These are phyloP conservation scores for Paratrypauchen microcephalus DNA, from an alignment of 2,797 vertebrate species.

Conservation along the genomic window DNA sequence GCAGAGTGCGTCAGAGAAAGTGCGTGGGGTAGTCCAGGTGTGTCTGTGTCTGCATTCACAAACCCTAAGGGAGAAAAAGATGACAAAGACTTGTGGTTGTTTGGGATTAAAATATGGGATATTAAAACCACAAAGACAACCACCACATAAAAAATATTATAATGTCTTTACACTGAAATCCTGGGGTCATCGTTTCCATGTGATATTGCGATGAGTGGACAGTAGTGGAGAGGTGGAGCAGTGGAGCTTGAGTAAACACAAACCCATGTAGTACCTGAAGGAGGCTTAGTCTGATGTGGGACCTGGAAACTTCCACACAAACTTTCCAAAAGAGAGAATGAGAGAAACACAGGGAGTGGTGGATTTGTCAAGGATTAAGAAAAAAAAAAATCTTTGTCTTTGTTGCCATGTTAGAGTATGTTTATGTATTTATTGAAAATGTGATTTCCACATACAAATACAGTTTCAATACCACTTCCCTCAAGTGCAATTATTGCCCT, in stretches of 20 bases:
- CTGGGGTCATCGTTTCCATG: constrained; percentile 1
- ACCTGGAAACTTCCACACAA: constrained; percentile 65
- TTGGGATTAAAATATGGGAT: constrained; percentile 33
- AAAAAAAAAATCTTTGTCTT: constrained; percentile 5
- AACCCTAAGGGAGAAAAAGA: constrained; percentile 22
- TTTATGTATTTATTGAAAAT: too few species aligned
- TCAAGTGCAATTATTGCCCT: too few species aligned
- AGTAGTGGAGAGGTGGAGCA: constrained; percentile 32
- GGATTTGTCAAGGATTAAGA: not conserved
- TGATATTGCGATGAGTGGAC: constrained; percentile 43
- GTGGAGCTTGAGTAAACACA: constrained; percentile 65
- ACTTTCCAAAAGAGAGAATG: constrained; percentile 20
- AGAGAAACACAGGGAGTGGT: constrained; percentile 15
- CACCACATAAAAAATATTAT: not conserved
- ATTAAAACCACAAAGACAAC: constrained; percentile 10
- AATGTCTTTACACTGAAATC: not conserved
- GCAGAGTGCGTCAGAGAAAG: constrained; percentile 31
- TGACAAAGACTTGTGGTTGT: constrained; percentile 23
- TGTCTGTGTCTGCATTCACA: constrained; percentile 38
- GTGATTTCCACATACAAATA: too few species aligned
- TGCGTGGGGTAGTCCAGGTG: constrained; percentile 36
- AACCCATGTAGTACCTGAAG: constrained; percentile 60
- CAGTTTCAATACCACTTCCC: too few species aligned
- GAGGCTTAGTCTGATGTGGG: constrained; percentile 48
- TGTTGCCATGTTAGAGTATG: too few species aligned